phyloP scores from a whole-genome alignment of 2,888 invertebrate species.

The Drosophila paramelanica region DNA sequence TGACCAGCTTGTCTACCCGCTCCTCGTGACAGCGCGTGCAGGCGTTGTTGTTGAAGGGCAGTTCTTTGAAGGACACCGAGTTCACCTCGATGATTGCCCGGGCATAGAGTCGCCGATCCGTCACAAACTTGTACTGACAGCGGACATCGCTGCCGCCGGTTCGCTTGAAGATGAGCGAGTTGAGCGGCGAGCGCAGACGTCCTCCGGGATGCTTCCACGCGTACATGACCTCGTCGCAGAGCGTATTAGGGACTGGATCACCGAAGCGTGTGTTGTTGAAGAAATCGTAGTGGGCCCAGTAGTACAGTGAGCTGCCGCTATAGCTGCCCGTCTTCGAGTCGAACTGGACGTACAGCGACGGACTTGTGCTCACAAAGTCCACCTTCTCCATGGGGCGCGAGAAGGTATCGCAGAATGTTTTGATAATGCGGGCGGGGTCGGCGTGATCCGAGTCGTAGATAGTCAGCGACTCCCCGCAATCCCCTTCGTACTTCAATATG shows the following conservation, averaged over 20 bases:
- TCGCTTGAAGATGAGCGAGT: slow-evolving; percentile 94
- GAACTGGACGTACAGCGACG: slow-evolving; percentile 94
- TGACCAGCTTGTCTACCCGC: slow-evolving; percentile 92
- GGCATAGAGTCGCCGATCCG: slow-evolving; percentile 92
- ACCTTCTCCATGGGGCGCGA: slow-evolving; percentile 97
- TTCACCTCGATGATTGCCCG: slow-evolving; percentile 91
- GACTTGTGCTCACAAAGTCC: slow-evolving; percentile 95
- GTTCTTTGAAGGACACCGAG: slow-evolving; percentile 93
- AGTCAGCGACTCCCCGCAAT: slow-evolving; percentile 95
- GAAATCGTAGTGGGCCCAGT: slow-evolving; percentile 97
- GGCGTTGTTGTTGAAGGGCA: slow-evolving; percentile 91
- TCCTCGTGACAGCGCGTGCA: slow-evolving; percentile 95
- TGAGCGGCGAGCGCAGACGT: slow-evolving; percentile 92
- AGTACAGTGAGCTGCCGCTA: slow-evolving; percentile 96
- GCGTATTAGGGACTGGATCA: slow-evolving; percentile 91
- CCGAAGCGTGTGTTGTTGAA: slow-evolving; percentile 96
- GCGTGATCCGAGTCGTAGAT: slow-evolving; percentile 95
- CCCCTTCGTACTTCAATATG: slow-evolving; percentile 93
- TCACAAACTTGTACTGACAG: slow-evolving; percentile 93
- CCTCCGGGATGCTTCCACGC: slow-evolving; percentile 93
- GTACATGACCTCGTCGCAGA: slow-evolving; percentile 94
- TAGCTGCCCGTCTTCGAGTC: slow-evolving; percentile 97
- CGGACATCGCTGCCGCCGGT: slow-evolving; percentile 91
- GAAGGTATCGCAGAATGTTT: slow-evolving; percentile 97
- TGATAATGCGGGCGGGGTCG: slow-evolving; percentile 95